Evolutionary conservation across 2,888 invertebrate species (phyloP).

Genomic region (Euzetes globulus): DNA sequence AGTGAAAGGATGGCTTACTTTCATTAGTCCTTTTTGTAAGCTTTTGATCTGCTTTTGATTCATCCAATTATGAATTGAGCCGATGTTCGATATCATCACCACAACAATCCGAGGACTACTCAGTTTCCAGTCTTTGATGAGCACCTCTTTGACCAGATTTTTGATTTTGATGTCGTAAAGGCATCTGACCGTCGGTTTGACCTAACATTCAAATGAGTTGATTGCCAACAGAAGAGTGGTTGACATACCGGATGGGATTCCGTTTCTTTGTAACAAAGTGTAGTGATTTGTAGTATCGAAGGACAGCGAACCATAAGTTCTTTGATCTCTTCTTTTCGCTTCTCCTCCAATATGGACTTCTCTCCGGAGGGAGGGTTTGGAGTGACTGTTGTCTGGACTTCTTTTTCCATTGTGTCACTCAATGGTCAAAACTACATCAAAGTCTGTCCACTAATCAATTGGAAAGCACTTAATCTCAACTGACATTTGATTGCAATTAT

Average conservation of each 20-base stretch:
- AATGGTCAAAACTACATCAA: too few species aligned
- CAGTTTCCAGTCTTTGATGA: constrained; percentile 41
- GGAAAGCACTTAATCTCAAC: too few species aligned
- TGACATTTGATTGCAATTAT: too few species aligned
- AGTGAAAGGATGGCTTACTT: constrained; percentile 36
- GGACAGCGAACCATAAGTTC: background rate
- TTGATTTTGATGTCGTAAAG: constrained; percentile 40
- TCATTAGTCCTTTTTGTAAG: constrained; percentile 42
- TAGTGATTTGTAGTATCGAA: background rate
- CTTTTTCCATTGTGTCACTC: too few species aligned
- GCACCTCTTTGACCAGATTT: constrained; percentile 38
- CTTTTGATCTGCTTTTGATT: constrained; percentile 39
- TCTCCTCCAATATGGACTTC: too few species aligned
- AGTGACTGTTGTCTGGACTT: too few species aligned
- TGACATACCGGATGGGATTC: too few species aligned
- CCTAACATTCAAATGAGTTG: constrained; percentile 3
- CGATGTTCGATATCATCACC: constrained; percentile 40
- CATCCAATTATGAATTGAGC: constrained; percentile 39
- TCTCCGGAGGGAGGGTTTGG: too few species aligned
- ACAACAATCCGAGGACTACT: constrained; percentile 41
- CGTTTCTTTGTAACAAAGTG: background rate
- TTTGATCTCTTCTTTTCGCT: background rate
- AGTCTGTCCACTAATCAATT: too few species aligned
- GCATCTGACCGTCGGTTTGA: constrained; percentile 41
- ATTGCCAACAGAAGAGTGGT: too few species aligned